Evolutionary conservation across 2,797 vertebrate genomes (phyloP).

Genomic region (Delichon dasypus): DNA sequence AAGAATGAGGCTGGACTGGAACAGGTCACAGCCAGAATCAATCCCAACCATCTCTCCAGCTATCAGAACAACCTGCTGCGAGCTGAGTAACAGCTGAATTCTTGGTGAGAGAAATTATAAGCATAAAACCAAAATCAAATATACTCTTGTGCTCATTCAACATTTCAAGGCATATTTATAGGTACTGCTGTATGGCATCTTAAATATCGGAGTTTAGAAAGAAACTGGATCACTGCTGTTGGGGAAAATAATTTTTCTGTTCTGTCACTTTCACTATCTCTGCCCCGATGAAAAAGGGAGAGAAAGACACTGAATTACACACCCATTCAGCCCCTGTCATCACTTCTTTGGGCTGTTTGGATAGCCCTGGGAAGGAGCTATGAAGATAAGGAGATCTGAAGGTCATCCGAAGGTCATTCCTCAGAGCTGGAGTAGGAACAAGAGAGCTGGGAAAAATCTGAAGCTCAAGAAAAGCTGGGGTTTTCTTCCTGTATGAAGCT

Average conservation of each 20-base stretch:
- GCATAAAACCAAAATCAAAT: constrained; percentile 54
- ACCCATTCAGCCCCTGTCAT: neutral
- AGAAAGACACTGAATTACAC: neutral
- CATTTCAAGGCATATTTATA: constrained; percentile 52
- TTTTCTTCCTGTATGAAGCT: neutral
- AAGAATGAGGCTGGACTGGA: constrained; percentile 1
- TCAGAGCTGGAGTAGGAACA: neutral
- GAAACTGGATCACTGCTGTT: neutral
- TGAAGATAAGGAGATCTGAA: neutral
- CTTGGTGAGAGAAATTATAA: constrained; percentile 50
- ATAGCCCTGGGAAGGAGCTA: neutral
- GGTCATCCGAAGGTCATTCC: neutral
- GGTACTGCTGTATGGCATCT: constrained; percentile 1
- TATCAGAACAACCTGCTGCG: constrained; percentile 53
- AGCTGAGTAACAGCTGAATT: constrained; percentile 31
- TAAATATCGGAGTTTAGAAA: constrained; percentile 26
- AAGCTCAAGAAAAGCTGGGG: neutral
- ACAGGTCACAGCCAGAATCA: constrained; percentile 31
- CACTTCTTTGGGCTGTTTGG: neutral
- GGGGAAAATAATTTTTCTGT: neutral
- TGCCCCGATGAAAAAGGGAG: neutral
- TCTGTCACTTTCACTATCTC: neutral
- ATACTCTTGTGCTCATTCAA: constrained; percentile 43
- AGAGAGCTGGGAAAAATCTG: neutral
- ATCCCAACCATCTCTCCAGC: constrained; percentile 41